Base-by-base conservation (phyloP, 2,888 invertebrate species). In the Masnerella sp. region DNA sequence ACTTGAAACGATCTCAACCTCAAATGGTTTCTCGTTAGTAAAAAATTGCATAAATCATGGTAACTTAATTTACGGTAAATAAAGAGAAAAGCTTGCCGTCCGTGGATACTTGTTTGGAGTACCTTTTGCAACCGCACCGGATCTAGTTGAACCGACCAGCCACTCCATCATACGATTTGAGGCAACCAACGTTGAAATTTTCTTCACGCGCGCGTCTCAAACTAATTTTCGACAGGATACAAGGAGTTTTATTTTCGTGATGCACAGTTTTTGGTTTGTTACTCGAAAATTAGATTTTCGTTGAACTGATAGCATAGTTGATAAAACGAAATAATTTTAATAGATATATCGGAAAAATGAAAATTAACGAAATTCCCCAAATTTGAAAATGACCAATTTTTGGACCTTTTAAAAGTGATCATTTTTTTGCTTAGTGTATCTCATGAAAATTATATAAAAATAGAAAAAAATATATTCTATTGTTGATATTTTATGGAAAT, bases 11-110 rank as follows among this genome's bases (percentile, higher is more conserved):
- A 45, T 45, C n/a, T 8, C 12, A 11, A 11, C 14, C 14, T 17
- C 9, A 40, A 40, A 40, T 9, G 38, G 38, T 15, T 40, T 17
- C 15, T 7, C 25, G 25, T 43, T 43, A 22, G 43, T 45, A 49
- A 49, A 49, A 32, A 49, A 34, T 32, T 28, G 49, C 12, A 49
- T 49, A 34, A 49, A 34, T 49, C 32, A 49, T 20, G 20, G 7
- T 28, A 34, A 49, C 32, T 49, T 49, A 18, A 49, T 45, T 49
- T 49, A 20, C 49, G 18, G 34, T 32, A 49, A 49, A 49, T 32
- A 49, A 49, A 49, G 18, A 49, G 49, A 34, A 34, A 49, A 34
- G 11, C 34, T 8, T 8, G 28, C 7, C 17, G 34, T 34, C 15
- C 12, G 18, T 25, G 7, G 20, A 18, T 49, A 49, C 49, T 49